Evolutionary conservation across 2,888 invertebrate genomes (phyloP).

Genomic region (Mimachlamys varia): DNA sequence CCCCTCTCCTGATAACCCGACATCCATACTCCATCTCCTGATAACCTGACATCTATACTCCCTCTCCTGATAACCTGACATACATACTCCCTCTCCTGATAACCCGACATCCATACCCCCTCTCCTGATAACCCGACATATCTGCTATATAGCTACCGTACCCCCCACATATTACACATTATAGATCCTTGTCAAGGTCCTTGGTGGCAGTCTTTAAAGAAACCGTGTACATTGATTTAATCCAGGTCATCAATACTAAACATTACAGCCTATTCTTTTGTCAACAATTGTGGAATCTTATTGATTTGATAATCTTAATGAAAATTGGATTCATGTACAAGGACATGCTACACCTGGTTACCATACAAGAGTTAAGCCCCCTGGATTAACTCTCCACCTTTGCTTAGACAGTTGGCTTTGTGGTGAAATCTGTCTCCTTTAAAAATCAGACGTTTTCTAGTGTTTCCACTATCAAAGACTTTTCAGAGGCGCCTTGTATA

Average conservation of each 20-base stretch:
- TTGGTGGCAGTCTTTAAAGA: neutral
- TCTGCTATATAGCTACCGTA: no score
- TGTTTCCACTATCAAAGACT: neutral
- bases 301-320: neutral
- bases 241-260: neutral
- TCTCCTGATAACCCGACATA: no score
- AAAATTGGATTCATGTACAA: neutral
- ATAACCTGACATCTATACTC: no score
- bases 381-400: constrained; percentile 29
- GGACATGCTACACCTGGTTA: neutral
- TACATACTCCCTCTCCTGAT: no score
- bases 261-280: neutral
- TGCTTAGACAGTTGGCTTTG: no score
- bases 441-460: neutral
- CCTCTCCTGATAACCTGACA: no score
- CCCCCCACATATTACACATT: neutral
- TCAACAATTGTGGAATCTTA: constrained; percentile 1
- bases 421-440: neutral
- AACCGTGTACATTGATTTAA: constrained; percentile 1
- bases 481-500: neutral
- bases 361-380: constrained; percentile 9
- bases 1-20: no score
- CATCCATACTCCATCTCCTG: no score
- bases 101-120: no score
- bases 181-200: neutral